These are phyloP conservation scores for Tachycineta bicolor DNA, from an alignment of 2,113 vertebrate species.

Conservation along the genomic window DNA sequence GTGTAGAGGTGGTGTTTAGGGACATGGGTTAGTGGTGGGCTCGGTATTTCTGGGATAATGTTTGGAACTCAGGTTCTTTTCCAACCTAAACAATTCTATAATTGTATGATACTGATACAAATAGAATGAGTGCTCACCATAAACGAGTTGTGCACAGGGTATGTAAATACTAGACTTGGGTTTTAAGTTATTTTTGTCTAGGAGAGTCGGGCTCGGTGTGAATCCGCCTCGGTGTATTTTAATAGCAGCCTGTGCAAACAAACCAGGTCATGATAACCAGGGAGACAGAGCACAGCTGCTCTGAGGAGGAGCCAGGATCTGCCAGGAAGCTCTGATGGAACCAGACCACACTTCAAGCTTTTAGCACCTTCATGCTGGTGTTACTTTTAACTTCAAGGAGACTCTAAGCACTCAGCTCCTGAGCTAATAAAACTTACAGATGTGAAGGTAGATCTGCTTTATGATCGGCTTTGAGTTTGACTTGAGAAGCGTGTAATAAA, in stretches of 20 bases:
- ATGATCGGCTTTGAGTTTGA: neutral
- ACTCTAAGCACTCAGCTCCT: neutral
- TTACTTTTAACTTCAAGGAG: neutral
- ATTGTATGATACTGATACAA: neutral
- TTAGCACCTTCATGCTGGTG: neutral
- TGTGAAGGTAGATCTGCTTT: neutral
- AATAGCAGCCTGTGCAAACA: conserved; percentile 27
- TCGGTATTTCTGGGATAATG: neutral
- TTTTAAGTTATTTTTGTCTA: neutral
- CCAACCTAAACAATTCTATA: neutral
- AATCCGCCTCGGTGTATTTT: neutral
- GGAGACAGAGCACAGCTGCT: neutral
- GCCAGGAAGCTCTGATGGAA: neutral
- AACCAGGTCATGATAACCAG: neutral
- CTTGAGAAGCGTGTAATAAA: neutral
- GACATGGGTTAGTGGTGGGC: neutral
- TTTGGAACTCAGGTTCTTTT: neutral
- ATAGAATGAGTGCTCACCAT: neutral
- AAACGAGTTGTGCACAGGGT: neutral
- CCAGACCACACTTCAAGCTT: neutral
- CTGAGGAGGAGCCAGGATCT: neutral
- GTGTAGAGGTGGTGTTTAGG: neutral
- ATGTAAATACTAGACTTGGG: neutral
- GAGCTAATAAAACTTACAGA: neutral
- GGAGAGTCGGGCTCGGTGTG: neutral